Evolutionary conservation across 1,140 invertebrate genomes (phyloP).

Genomic region (Arion vulgaris): DNA sequence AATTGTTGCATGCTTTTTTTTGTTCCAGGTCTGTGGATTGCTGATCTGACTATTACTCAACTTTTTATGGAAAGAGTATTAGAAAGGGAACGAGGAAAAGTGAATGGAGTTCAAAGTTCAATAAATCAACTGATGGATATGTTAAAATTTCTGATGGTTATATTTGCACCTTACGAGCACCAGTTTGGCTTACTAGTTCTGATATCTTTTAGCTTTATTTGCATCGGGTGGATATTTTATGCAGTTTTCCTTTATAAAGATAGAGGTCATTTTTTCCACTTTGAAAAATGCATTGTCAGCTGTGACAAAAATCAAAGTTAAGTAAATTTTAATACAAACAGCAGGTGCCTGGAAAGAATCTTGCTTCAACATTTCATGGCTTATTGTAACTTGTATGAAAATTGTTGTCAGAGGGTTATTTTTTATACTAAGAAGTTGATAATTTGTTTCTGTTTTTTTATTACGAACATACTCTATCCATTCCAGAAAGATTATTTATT

Average conservation of each 20-base stretch:
- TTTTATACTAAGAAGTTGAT: too few species aligned
- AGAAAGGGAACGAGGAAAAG: conserved; percentile 75
- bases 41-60: conserved; percentile 77
- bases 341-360: too few species aligned
- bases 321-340: not conserved
- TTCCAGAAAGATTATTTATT: too few species aligned
- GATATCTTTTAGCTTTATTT: conserved; percentile 73
- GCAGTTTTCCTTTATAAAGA: conserved; percentile 35
- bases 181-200: conserved; percentile 74
- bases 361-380: too few species aligned
- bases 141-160: conserved; percentile 75
- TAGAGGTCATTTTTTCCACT: conserved; percentile 52
- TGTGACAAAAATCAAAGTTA: not conserved
- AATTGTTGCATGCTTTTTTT: too few species aligned
- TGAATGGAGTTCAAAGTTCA: conserved; percentile 77
- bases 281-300: conserved; percentile 40
- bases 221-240: conserved; percentile 63
- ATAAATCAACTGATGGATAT: conserved; percentile 75
- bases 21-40: conserved; percentile 75
- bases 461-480: too few species aligned
- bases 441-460: too few species aligned
- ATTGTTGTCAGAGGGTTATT: too few species aligned
- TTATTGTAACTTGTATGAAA: too few species aligned
- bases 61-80: conserved; percentile 76
- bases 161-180: conserved; percentile 69